phyloP scores from a whole-genome alignment of 2,888 invertebrate species.

The Metallyticus violacea region DNA sequence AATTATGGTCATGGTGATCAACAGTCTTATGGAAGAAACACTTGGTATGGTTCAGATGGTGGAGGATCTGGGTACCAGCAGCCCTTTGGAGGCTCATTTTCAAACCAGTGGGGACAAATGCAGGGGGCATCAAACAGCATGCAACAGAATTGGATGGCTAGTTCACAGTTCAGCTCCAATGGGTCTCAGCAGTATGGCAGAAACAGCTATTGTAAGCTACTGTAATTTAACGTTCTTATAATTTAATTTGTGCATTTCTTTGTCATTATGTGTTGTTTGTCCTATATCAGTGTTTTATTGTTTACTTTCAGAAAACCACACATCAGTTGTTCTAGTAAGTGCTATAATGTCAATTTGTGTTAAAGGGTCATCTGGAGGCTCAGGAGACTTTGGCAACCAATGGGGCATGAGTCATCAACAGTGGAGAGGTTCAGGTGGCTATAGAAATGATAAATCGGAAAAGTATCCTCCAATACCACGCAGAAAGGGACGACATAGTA shows the following conservation, averaged over 20 bases:
- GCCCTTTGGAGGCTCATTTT: not conserved
- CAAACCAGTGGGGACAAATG: not conserved
- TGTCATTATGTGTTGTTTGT: no score
- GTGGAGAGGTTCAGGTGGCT: not conserved
- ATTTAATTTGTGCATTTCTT: no score
- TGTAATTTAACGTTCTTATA: no score
- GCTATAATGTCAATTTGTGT: not conserved
- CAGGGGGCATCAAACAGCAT: not conserved
- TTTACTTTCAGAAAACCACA: no score
- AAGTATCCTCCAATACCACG: not conserved
- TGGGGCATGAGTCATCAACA: not conserved
- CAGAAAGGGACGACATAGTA: not conserved
- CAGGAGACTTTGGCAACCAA: not conserved
- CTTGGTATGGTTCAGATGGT: not conserved
- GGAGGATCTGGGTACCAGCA: not conserved
- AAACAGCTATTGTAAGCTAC: not conserved
- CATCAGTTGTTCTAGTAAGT: no score
- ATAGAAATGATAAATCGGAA: not conserved
- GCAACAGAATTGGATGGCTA: no score
- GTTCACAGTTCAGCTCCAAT: not conserved
- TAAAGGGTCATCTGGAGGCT: not conserved
- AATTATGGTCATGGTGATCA: not conserved
- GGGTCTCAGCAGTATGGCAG: not conserved
- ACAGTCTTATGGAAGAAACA: not conserved
- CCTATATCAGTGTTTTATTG: no score